phyloP scores from a whole-genome alignment of 1,140 invertebrate genomes.

The Antheraea mylitta region DNA sequence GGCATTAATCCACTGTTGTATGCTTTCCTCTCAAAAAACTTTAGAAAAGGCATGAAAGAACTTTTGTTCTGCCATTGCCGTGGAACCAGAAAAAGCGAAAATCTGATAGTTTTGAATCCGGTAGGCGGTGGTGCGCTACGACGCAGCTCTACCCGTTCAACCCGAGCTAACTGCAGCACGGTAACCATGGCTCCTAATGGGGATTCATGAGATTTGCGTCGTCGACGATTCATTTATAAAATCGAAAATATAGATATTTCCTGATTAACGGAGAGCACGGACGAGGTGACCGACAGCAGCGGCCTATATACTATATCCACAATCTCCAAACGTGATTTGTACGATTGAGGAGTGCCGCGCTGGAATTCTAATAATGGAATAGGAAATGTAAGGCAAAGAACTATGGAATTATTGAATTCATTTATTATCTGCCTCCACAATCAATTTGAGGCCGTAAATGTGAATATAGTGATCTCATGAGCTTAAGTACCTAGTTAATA shows the following conservation, averaged over 20 bases:
- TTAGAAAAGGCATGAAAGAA: constrained; percentile 85
- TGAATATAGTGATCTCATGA: constrained; percentile 48
- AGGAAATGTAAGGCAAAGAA: not conserved
- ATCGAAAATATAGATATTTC: constrained; percentile 67
- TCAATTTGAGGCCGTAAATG: constrained; percentile 5
- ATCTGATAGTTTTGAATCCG: constrained; percentile 65
- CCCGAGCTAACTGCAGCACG: constrained; percentile 76
- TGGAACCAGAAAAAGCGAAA: constrained; percentile 65
- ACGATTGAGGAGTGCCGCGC: constrained; percentile 42
- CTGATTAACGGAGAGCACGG: constrained; percentile 75
- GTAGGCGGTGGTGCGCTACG: constrained; percentile 61
- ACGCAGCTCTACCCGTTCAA: constrained; percentile 73
- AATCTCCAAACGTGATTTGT: constrained; percentile 58
- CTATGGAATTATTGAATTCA: not conserved
- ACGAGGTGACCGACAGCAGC: constrained; percentile 69
- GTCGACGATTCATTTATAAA: constrained; percentile 61
- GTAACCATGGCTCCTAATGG: constrained; percentile 72
- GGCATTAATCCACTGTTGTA: constrained; percentile 92
- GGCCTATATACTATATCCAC: constrained; percentile 60
- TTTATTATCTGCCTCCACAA: not conserved
- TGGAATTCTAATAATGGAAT: not conserved
- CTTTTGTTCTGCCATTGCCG: constrained; percentile 80
- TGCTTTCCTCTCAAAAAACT: constrained; percentile 90
- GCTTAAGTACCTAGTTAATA: constrained; percentile 28
- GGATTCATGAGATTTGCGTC: constrained; percentile 72